phyloP scores from a whole-genome alignment of 2,888 invertebrate species.

The Oxycera nigricornis region DNA sequence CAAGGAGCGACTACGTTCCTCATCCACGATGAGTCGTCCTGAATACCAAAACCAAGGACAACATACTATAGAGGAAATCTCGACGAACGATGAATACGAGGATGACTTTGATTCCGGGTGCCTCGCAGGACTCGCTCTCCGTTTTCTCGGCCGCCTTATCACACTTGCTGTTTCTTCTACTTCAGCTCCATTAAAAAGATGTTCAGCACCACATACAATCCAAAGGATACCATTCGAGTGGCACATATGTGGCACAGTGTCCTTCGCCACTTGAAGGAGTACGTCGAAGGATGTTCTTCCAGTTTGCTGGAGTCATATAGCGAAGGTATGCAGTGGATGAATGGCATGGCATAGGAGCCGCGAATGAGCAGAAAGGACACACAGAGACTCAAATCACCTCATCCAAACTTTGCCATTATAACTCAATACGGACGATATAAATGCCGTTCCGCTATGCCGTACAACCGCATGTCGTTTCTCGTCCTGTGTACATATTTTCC shows the following conservation, averaged over 20 bases:
- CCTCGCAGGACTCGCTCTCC: too few relatives aligned
- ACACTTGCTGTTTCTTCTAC: slow-evolving; percentile 24
- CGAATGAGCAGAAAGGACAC: slow-evolving; percentile 24
- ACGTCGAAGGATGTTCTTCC: background rate
- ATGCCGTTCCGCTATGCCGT: slow-evolving; percentile 26
- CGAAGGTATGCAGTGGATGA: background rate
- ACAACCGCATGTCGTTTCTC: slow-evolving; percentile 39
- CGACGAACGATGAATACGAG: background rate
- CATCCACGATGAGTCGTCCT: background rate
- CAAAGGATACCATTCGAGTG: background rate
- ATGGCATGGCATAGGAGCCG: background rate
- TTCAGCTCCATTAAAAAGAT: slow-evolving; percentile 19
- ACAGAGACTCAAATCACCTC: slow-evolving; percentile 36
- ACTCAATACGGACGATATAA: slow-evolving; percentile 45
- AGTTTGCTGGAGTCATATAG: too few relatives aligned
- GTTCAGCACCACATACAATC: slow-evolving; percentile 5
- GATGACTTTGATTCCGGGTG: slow-evolving; percentile 30
- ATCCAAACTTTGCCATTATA: slow-evolving; percentile 44
- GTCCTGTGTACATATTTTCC: slow-evolving; percentile 8
- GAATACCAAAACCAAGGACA: background rate
- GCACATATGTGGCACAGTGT: slow-evolving; percentile 1
- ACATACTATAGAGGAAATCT: background rate
- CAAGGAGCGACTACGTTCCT: background rate
- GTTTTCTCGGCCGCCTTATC: background rate
- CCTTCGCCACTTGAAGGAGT: background rate